Conservation (phyloP, 2,113 vertebrate species). For the chimpanzee (Pan troglodytes) region DNA sequence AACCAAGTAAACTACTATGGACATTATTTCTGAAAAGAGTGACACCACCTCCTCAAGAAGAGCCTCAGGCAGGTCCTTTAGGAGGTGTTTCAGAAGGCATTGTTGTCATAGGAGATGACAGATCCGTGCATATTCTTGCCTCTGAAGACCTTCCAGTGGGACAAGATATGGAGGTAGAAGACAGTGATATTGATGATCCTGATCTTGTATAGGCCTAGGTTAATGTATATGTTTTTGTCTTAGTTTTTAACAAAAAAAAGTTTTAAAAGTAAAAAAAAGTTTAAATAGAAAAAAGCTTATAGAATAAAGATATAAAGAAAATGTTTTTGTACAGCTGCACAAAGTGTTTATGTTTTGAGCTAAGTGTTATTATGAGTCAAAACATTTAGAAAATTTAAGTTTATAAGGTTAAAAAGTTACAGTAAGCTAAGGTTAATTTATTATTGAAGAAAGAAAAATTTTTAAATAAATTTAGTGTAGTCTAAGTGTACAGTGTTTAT, state of each 20-base stretch:
- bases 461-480: background rate
- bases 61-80: background rate
- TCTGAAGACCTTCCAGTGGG: background rate
- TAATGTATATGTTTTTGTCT: background rate
- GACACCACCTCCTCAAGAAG: background rate
- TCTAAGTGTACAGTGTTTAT: background rate
- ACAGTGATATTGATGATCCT: background rate
- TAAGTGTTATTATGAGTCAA: background rate
- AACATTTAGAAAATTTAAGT: background rate
- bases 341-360: background rate
- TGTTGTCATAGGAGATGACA: background rate
- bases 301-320: background rate
- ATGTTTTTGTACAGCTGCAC: background rate
- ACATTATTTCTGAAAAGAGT: background rate
- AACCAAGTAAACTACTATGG: background rate
- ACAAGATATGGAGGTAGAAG: background rate
- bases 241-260: background rate
- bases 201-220: background rate
- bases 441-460: background rate
- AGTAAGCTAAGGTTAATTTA: background rate
- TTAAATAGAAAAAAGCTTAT: background rate
- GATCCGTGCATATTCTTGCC: background rate
- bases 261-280: background rate
- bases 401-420: background rate
- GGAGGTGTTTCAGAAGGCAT: background rate